Base-by-base conservation (phyloP, 2,113 vertebrate species). In the Aegotheles bennettii region DNA sequence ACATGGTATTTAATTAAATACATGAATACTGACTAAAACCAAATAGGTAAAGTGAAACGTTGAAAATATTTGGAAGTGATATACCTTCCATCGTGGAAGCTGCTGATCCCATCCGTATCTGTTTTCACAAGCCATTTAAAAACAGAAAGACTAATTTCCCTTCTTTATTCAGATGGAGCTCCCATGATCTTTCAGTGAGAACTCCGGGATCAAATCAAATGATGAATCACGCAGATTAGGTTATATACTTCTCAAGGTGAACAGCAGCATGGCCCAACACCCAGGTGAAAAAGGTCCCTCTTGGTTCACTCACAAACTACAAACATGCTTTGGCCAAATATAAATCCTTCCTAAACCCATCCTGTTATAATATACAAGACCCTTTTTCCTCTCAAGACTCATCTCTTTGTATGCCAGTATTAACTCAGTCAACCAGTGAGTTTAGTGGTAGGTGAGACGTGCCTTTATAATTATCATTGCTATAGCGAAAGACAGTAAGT, bases 1-100 rank as follows among this genome's bases (percentile, higher is more conserved):
- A 89, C 53, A 79, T 5, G 28, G 5, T 89, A 94, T 59, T 95
- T 94, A 93, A 96, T 94, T 94, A 96, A 94, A 91, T 86, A 80
- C 65, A 91, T 0, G 6, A 91, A 89, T 47, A 89, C 47, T 59
- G 83, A 87, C 86, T 82, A 90, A 94, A 96, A 87, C 50, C 73
- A 84, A 94, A 82, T 54, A 91, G 50, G 57, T 87, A 67, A 90
- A 81, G 60, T 86, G 64, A 94, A 91, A 87, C 4, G 3, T 28
- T 95, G 87, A 50, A 75, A 86, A 93, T 28, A 84, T 59, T 76
- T 93, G 79, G 73, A 92, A 95, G 40, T 0, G 0, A 82, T 74
- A 65, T 25, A 87, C 73, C 93, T 94, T 93, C 79, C 88, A 95
- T 79, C 80, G 78, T 87, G 90, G n/a, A 95, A 79, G 80, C 77